phyloP scores from a whole-genome alignment of 1,140 invertebrate species.

The Heliconius hewitsoni region DNA sequence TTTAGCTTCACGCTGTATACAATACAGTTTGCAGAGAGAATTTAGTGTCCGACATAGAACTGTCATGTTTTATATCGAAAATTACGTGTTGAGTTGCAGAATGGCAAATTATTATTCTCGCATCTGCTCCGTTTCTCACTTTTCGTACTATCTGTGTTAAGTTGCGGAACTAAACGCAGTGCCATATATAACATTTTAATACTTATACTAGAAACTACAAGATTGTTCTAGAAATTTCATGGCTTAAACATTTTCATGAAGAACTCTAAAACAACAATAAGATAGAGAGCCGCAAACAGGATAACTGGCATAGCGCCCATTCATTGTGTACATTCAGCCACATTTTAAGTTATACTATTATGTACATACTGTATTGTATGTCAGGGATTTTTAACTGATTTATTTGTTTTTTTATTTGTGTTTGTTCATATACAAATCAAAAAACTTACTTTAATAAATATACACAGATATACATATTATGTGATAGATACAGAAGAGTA shows the following conservation, averaged over 20 bases:
- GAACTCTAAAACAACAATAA: constrained; percentile 25
- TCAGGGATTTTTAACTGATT: not conserved
- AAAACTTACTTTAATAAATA: too few relatives aligned
- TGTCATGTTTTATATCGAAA: too few relatives aligned
- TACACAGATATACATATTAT: too few relatives aligned
- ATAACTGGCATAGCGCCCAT: constrained; percentile 25
- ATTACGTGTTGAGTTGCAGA: too few relatives aligned
- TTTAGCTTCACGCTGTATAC: not conserved
- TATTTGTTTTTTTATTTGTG: not conserved
- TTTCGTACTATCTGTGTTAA: too few relatives aligned
- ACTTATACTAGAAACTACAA: not conserved
- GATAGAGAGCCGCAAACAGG: constrained; percentile 19
- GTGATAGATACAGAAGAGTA: too few relatives aligned
- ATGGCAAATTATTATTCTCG: too few relatives aligned
- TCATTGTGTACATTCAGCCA: constrained; percentile 20
- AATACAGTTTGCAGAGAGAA: too few relatives aligned
- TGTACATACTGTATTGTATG: not conserved
- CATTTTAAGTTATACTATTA: not conserved
- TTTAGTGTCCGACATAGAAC: too few relatives aligned
- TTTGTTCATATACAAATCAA: not conserved
- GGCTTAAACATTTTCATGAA: constrained; percentile 17
- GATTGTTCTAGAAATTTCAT: constrained; percentile 1
- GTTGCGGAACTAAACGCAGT: too few relatives aligned
- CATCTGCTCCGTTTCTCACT: too few relatives aligned
- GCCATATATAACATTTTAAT: too few relatives aligned